Evolutionary conservation across 1,140 invertebrate genomes (phyloP), one percentile per base, ranked within the genome.

Genomic region (Sitobion miscanthi): DNA sequence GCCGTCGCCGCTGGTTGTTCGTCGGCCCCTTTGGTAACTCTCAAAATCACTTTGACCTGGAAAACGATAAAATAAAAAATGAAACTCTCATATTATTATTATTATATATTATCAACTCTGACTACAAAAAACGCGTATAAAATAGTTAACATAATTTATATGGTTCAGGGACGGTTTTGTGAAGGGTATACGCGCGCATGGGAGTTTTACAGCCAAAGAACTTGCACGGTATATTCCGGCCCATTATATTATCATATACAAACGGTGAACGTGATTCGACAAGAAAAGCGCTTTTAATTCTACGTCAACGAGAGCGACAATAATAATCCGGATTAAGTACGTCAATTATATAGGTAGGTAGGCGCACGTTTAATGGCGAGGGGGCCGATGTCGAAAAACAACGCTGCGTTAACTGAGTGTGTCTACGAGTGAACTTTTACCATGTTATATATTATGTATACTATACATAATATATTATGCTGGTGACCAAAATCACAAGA

Each of bases 1-100:
- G 17, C 25, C 35, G 89, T 11, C 49, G 93, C 8, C 57, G 86
- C 7, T 35, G 62, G 42, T 92, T 92, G 14, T 45, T 88, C 85
- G 14, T 91, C 87, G 11, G 90, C 9, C 30, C 82, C 57, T 45
- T 21, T 62, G 38, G 42, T 86, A 49, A 94, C 94, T 89, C 94
- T 94, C 92, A 94, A 93, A 93, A 95, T 94, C 77, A 94, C 94
- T 90, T 94, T 94, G 42, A 94, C 94, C 94, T 94, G 93, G n/a
- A 90, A 62, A 17, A 52, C 47, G 45, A 91, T 87, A 93, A 54
- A 30, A 85, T 52, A 62, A 49, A 87, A 92, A 86, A 52, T 52
- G 23, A 90, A 69, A 30, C 14, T 5, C 3, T 21, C 20, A 54
- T 47, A 47, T 47, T 47, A 47, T 47, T 47, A 47, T 47, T 14